Conservation (phyloP, 2,113 vertebrate genomes). For the Rhinopomastus cyanomelas region DNA sequence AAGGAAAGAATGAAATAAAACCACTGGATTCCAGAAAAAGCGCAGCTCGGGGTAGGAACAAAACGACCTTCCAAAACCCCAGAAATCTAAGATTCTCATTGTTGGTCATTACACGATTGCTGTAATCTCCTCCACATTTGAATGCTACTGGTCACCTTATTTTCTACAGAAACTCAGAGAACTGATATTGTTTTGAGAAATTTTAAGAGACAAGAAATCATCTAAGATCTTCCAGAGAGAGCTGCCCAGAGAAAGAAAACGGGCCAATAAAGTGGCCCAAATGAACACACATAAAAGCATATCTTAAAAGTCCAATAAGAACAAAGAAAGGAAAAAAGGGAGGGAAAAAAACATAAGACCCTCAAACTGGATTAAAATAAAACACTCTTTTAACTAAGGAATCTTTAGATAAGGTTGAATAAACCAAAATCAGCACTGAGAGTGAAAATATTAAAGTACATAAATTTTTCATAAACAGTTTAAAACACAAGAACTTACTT, state of each 20-base stretch:
- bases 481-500: constrained; percentile 41
- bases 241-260: background rate
- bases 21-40: background rate
- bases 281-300: background rate
- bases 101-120: background rate
- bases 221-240: background rate
- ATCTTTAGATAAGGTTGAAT: background rate
- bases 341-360: background rate
- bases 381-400: background rate
- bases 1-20: background rate
- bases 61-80: background rate
- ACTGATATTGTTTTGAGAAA: background rate
- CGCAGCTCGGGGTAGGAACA: background rate
- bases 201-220: background rate
- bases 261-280: background rate
- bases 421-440: background rate
- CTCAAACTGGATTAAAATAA: background rate
- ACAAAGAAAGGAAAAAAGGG: background rate
- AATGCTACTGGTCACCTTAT: background rate
- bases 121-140: background rate
- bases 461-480: background rate
- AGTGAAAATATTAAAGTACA: background rate
- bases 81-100: background rate
- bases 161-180: background rate
- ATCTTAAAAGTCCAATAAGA: background rate